These are phyloP conservation scores for Cephus nigrinus DNA, from an alignment of 2,888 invertebrate species.

Conservation along the genomic window DNA sequence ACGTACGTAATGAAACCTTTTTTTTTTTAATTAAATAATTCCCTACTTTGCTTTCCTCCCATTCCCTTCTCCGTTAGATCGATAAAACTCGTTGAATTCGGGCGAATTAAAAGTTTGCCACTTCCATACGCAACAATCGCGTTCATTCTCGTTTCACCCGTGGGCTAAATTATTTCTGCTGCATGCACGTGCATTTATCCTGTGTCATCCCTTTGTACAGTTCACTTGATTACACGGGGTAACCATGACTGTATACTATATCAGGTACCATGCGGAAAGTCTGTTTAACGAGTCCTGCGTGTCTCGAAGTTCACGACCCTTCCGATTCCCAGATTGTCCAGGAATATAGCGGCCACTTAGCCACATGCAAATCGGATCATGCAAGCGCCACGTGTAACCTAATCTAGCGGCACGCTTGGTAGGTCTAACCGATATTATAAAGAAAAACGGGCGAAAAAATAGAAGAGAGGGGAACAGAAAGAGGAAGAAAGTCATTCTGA, in stretches of 20 bases:
- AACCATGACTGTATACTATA: not conserved
- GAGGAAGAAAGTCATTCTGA: not conserved
- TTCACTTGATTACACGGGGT: not conserved
- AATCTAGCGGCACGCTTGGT: slow-evolving; percentile 7
- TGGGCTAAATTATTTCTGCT: not conserved
- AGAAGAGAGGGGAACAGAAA: not conserved
- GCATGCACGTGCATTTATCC: not conserved
- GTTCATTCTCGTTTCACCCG: not conserved
- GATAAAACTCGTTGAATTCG: not conserved
- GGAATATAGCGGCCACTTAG: not conserved
- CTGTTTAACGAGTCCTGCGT: not conserved
- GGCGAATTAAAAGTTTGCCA: not conserved
- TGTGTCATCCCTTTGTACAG: not conserved
- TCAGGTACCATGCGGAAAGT: not conserved
- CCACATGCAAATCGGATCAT: slow-evolving; percentile 5
- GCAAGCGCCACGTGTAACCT: slow-evolving; percentile 3
- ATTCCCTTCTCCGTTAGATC: not conserved
- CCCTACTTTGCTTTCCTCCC: not conserved
- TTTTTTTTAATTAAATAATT: not conserved
- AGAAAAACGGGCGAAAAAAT: not conserved
- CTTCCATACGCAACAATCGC: not conserved
- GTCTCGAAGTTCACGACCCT: slow-evolving; percentile 6
- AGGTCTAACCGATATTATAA: not conserved
- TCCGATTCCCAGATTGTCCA: slow-evolving; percentile 1
- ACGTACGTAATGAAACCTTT: not conserved